A percentile compares a stretch with the other conserved stretches of the same genome.
These are phyloP conservation scores for Leptinotarsa rubiginosa DNA, from an alignment of 2,888 invertebrate genomes.

Conservation along the genomic window DNA sequence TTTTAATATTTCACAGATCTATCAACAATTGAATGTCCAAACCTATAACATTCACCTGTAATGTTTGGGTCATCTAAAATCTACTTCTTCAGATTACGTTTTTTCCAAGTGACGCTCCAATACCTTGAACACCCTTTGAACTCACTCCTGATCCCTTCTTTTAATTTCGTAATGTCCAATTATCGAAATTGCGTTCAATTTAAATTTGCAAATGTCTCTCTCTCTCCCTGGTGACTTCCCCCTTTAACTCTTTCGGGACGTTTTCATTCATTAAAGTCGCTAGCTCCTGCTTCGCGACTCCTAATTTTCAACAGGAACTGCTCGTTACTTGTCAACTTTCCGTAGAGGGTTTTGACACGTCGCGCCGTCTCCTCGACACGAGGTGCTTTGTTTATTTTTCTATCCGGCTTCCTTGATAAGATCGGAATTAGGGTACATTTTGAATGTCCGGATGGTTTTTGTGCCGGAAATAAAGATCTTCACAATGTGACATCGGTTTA, in stretches of 20 bases:
- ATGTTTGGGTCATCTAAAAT: too few species aligned
- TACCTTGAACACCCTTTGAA: background rate
- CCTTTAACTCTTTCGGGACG: slow-evolving; percentile 14
- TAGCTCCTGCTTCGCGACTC: background rate
- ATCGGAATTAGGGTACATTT: background rate
- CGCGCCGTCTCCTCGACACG: background rate
- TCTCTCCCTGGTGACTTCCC: background rate
- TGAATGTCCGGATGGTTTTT: too few species aligned
- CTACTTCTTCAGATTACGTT: too few species aligned
- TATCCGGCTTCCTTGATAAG: background rate
- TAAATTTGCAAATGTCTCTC: background rate
- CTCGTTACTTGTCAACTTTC: slow-evolving; percentile 30
- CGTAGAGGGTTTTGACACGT: slow-evolving; percentile 1
- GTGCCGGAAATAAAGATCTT: too few species aligned
- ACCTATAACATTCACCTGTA: too few species aligned
- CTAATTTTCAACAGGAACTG: slow-evolving; percentile 33
- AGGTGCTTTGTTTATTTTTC: slow-evolving; percentile 5
- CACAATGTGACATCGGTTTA: too few species aligned
- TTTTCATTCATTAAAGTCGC: slow-evolving; percentile 31
- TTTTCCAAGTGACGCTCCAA: too few species aligned
- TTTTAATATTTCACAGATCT: too few species aligned
- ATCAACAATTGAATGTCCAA: too few species aligned
- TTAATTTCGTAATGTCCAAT: slow-evolving; percentile 11
- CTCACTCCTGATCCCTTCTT: background rate
- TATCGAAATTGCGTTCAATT: slow-evolving; percentile 18